These are phyloP conservation scores for Aleiodes leptofemur DNA, from an alignment of 2,888 invertebrate genomes.

Conservation along the genomic window DNA sequence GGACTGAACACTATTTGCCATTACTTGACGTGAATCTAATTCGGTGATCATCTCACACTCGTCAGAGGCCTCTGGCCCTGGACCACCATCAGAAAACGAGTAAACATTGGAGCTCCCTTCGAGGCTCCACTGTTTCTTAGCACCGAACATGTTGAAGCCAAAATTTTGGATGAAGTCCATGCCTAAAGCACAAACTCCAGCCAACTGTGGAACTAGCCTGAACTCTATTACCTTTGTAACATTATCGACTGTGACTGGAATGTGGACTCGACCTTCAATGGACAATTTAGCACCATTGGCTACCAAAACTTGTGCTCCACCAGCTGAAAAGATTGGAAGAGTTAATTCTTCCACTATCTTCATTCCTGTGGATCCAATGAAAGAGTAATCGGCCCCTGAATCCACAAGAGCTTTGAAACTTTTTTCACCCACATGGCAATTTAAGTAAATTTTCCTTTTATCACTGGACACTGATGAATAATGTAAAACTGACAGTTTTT, in stretches of 20 bases:
- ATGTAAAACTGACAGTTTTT: neutral
- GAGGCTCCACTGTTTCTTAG: no score
- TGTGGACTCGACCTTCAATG: neutral
- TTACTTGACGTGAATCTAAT: neutral
- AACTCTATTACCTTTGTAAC: neutral
- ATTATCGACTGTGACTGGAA: neutral
- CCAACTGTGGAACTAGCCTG: neutral
- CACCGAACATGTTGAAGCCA: no score
- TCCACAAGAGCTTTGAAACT: neutral
- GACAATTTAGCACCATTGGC: neutral
- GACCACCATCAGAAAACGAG: no score
- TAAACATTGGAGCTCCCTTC: no score
- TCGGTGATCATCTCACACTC: neutral
- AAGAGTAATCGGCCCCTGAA: neutral
- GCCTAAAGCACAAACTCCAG: neutral
- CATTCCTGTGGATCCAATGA: neutral
- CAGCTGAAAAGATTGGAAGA: neutral
- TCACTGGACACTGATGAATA: neutral
- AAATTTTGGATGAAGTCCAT: neutral
- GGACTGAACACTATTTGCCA: no score
- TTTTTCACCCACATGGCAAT: neutral
- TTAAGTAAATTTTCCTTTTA: neutral
- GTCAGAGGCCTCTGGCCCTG: neutral
- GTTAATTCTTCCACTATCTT: neutral
- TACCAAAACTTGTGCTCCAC: neutral